Conservation (phyloP, 2,797 vertebrate species). For the Graptemys geographica region DNA sequence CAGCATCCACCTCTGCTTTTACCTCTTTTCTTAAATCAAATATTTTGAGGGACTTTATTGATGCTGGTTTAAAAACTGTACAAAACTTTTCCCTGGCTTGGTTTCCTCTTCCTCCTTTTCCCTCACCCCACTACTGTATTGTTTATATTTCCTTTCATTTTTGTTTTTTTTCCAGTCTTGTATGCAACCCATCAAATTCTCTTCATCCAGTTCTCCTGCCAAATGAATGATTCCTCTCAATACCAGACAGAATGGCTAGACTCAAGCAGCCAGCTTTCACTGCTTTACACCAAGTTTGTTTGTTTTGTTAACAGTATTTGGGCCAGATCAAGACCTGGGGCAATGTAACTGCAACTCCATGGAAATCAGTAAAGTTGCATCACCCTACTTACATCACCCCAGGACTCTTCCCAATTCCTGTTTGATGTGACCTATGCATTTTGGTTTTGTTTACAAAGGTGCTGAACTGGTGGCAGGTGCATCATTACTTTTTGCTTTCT, state of each 20-base stretch:
- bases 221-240: not conserved
- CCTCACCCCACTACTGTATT: not conserved
- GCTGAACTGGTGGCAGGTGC: not conserved
- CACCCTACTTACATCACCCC: not conserved
- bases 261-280: not conserved
- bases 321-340: not conserved
- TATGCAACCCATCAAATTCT: not conserved
- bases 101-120: not conserved
- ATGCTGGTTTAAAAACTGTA: not conserved
- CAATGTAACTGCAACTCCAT: not conserved
- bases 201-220: not conserved
- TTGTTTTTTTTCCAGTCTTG: not conserved
- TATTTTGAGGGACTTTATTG: not conserved
- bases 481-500: not conserved
- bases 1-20: not conserved
- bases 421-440: not conserved
- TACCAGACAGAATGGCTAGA: not conserved
- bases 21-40: not conserved
- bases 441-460: not conserved
- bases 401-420: not conserved
- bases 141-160: not conserved
- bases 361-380: conserved; percentile 1
- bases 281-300: not conserved
- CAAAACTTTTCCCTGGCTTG: not conserved
- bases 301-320: not conserved